Evolutionary conservation across 2,797 vertebrate genomes (phyloP).

Genomic region (Parauchenoglanis punctatus): DNA sequence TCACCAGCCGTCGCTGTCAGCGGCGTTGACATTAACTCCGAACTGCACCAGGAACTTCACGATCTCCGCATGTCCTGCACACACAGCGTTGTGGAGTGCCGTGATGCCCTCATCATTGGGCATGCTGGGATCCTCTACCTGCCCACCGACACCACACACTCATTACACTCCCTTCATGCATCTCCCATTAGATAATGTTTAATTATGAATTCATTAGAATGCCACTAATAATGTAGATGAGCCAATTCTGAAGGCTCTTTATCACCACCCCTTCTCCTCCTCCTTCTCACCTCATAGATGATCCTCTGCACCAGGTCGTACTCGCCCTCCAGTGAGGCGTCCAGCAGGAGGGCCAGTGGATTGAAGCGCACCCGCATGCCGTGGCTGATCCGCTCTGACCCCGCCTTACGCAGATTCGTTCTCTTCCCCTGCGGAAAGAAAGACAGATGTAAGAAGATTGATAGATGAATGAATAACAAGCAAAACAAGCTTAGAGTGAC

Average conservation of each 20-base stretch:
- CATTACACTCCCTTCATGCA: background rate
- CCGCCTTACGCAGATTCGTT: conserved; percentile 85
- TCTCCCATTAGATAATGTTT: background rate
- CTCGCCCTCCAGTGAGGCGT: conserved; percentile 94
- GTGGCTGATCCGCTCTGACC: conserved; percentile 79
- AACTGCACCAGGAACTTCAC: conserved; percentile 95
- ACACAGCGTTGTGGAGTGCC: conserved; percentile 93
- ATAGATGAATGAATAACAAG: too few species aligned
- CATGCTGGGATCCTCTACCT: conserved; percentile 93
- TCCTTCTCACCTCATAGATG: conserved; percentile 87
- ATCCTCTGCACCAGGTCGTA: conserved; percentile 96
- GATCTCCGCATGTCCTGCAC: conserved; percentile 91
- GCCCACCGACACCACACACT: conserved; percentile 8
- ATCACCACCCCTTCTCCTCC: background rate
- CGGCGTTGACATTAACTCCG: conserved; percentile 92
- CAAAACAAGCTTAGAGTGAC: background rate
- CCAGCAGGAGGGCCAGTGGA: conserved; percentile 89
- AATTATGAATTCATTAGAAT: background rate
- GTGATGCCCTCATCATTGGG: conserved; percentile 96
- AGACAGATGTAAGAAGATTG: background rate
- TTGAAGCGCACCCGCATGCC: conserved; percentile 90
- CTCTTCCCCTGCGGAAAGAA: conserved; percentile 80
- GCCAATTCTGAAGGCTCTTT: background rate
- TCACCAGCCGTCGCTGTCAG: conserved; percentile 96
- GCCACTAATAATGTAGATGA: background rate